Evolutionary conservation across 2,113 vertebrate genomes (phyloP).

Genomic region (Macrotus californicus): DNA sequence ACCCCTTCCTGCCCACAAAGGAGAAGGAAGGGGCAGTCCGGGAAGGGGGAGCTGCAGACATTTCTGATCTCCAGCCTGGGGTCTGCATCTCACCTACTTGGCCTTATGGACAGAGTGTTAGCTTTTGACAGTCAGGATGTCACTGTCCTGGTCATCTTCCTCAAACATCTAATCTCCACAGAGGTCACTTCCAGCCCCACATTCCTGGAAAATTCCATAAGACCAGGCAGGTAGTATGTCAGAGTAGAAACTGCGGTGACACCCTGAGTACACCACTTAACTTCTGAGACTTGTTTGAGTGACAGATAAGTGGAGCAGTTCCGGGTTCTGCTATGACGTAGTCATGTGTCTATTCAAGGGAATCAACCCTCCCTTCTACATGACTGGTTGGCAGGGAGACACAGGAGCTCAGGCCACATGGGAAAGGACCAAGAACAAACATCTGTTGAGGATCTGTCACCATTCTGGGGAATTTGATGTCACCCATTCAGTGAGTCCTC

Average conservation of each 20-base stretch:
- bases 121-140: slow-evolving; percentile 43
- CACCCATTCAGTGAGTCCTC: neutral
- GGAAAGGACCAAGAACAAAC: neutral
- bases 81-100: slow-evolving; percentile 38
- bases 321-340: rapidly evolving
- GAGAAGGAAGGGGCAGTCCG: neutral
- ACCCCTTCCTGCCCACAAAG: neutral
- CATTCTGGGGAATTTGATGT: neutral
- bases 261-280: neutral
- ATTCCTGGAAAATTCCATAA: slow-evolving; percentile 60
- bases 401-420: neutral
- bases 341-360: neutral
- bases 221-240: neutral
- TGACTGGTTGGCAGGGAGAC: neutral
- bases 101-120: neutral
- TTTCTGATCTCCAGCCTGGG: slow-evolving; percentile 6
- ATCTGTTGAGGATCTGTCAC: neutral
- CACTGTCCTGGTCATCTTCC: slow-evolving; percentile 21
- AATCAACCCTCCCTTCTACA: neutral
- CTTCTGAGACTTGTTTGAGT: neutral
- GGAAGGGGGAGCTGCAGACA: neutral
- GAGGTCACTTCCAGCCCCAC: neutral
- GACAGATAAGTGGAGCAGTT: too few relatives aligned
- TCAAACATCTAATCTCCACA: neutral
- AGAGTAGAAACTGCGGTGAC: neutral